Evolutionary conservation across 2,888 invertebrate genomes (phyloP), one percentile per base, ranked within the genome.

Genomic region (Scaptomyza parva): DNA sequence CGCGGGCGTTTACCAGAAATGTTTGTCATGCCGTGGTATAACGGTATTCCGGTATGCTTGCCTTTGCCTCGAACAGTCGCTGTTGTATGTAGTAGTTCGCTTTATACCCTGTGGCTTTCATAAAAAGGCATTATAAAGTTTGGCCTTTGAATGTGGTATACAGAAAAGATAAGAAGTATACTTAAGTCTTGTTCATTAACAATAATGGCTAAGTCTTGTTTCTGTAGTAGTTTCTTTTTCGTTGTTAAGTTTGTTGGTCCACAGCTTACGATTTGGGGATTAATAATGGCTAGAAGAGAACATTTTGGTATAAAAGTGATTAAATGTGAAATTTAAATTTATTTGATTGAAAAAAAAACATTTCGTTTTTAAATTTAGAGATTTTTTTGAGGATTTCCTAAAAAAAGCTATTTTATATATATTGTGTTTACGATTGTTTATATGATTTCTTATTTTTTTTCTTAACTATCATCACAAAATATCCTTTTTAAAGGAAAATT

Each of bases 1-100:
- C 14, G 9, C 11, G 86, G 88, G 88, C 78, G 86, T 65, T 73
- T 72, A 83, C 88, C 84, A 88, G 73, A 73, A 88, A 86, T 76
- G 57, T 62, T 79, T 88, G 84, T 66, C 69, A 76, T 84, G 75
- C 76, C 73, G 54, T 35, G 66, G 78, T 65, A 65, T 53, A 61
- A 60, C 62, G 77, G 80, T 76, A 65, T 45, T 37, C 60, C 50
- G 45, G 52, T 50, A 43, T 51, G 35, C 52, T 35, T 14, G 45
- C 30, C 12, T 45, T 35, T 14, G 35, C 37, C 17, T 37, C 0
- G 17, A n/a, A n/a, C n/a, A 37, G 8, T 9, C 47, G 0, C 28
- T 40, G 45, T 51, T 61, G 43, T 54, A 37, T 65, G 53, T 43
- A 51, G 53, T 43, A 51, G 28, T 51, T 54, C 24, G 41, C 50